Evolutionary conservation across 2,797 vertebrate genomes (phyloP).

Genomic region (Myripristis murdjan): DNA sequence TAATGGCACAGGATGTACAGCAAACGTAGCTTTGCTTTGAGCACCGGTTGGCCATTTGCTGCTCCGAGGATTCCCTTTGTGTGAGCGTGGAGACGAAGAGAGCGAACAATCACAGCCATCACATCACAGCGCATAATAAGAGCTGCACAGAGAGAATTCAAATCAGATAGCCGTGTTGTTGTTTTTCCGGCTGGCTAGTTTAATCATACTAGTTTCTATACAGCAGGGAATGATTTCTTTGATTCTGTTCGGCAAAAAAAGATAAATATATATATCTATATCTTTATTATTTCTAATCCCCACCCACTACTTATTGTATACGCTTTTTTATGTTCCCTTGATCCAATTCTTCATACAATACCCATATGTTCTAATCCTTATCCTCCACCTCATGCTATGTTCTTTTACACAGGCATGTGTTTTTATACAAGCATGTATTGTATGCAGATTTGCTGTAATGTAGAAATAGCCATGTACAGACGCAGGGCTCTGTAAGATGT

Average conservation of each 20-base stretch:
- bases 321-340: background rate
- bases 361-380: constrained; percentile 10
- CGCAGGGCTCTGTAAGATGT: constrained; percentile 45
- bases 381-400: background rate
- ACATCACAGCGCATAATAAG: constrained; percentile 46
- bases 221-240: background rate
- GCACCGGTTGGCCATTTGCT: constrained; percentile 49
- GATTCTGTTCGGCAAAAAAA: background rate
- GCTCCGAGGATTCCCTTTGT: constrained; percentile 65
- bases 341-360: constrained; percentile 6
- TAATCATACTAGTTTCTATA: constrained; percentile 15
- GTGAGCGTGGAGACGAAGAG: constrained; percentile 47
- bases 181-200: no score
- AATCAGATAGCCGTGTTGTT: constrained; percentile 21
- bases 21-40: constrained; percentile 37
- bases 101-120: constrained; percentile 45
- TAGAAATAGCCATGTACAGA: constrained; percentile 28
- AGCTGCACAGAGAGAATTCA: constrained; percentile 34
- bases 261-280: no score
- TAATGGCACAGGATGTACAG: constrained; percentile 43
- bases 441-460: constrained; percentile 39
- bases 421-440: constrained; percentile 11
- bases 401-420: constrained; percentile 13
- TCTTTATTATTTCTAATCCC: background rate
- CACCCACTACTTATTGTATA: background rate